These are phyloP conservation scores for Theodoxus fluviatilis DNA, from an alignment of 2,888 invertebrate species.

Conservation along the genomic window DNA sequence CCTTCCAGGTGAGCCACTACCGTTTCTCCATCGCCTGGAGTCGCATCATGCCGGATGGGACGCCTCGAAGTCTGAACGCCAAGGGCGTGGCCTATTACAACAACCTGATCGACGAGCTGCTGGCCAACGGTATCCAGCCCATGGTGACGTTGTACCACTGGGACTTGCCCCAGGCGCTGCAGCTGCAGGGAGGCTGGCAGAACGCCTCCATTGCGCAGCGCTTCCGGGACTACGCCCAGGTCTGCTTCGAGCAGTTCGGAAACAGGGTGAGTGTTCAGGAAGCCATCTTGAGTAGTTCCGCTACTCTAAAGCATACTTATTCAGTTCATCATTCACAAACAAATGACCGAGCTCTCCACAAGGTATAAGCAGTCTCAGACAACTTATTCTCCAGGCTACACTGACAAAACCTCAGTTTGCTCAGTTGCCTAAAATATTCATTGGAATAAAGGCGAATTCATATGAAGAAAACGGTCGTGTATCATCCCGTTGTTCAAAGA, in stretches of 20 bases:
- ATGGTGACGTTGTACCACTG: constrained; percentile 69
- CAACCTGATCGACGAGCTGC: constrained; percentile 76
- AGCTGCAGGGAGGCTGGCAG: constrained; percentile 64
- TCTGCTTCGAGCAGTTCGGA: constrained; percentile 60
- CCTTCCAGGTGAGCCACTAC: constrained; percentile 55
- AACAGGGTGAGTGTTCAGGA: constrained; percentile 55
- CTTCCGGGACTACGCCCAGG: constrained; percentile 59
- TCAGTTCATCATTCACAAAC: too few species aligned
- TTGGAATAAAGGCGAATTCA: too few species aligned
- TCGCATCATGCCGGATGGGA: constrained; percentile 75
- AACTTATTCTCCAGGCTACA: too few species aligned
- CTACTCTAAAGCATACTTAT: too few species aligned
- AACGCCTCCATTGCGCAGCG: constrained; percentile 42
- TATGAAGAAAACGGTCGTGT: too few species aligned
- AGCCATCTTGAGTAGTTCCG: too few species aligned
- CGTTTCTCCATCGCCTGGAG: constrained; percentile 74
- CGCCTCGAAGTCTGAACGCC: constrained; percentile 69
- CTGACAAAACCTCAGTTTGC: too few species aligned
- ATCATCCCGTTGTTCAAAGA: too few species aligned
- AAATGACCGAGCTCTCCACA: too few species aligned
- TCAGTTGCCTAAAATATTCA: too few species aligned
- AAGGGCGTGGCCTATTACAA: constrained; percentile 82
- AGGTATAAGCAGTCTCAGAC: too few species aligned
- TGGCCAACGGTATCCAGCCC: constrained; percentile 72
- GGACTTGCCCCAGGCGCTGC: constrained; percentile 64